Conservation (phyloP, 1,140 invertebrate species). For the Bacillus rossius region DNA sequence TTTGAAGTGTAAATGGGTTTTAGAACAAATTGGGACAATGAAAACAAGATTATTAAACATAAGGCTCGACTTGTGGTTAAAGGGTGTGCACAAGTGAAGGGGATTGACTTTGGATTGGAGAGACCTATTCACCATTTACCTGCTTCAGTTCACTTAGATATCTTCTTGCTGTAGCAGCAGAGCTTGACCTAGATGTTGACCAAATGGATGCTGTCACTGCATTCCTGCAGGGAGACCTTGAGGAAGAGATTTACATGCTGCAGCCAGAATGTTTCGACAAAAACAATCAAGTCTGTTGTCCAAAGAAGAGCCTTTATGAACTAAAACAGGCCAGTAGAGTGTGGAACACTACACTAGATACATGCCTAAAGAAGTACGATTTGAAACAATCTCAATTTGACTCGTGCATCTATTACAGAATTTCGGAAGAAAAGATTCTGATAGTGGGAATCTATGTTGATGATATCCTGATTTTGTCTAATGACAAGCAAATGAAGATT, state of each 20-base stretch:
- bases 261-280: conserved; percentile 15
- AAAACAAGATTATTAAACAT: not conserved
- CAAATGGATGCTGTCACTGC: conserved; percentile 25
- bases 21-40: not conserved
- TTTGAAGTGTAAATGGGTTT: not conserved
- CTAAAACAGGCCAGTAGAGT: conserved; percentile 26
- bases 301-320: conserved; percentile 27
- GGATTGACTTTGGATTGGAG: conserved; percentile 20
- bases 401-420: conserved; percentile 25
- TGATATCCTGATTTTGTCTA: conserved; percentile 13
- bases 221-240: conserved; percentile 31
- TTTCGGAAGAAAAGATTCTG: not conserved
- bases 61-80: conserved; percentile 19
- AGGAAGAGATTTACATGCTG: conserved; percentile 28
- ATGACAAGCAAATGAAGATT: not conserved
- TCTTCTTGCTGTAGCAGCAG: conserved; percentile 12
- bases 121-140: conserved; percentile 20
- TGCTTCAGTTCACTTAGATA: conserved; percentile 9
- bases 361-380: conserved; percentile 16
- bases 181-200: conserved; percentile 3
- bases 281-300: conserved; percentile 10
- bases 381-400: conserved; percentile 26
- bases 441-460: conserved; percentile 17
- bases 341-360: conserved; percentile 28
- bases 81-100: conserved; percentile 25